Conservation (phyloP, 1,140 invertebrate species). For the Orius insidiosus region DNA sequence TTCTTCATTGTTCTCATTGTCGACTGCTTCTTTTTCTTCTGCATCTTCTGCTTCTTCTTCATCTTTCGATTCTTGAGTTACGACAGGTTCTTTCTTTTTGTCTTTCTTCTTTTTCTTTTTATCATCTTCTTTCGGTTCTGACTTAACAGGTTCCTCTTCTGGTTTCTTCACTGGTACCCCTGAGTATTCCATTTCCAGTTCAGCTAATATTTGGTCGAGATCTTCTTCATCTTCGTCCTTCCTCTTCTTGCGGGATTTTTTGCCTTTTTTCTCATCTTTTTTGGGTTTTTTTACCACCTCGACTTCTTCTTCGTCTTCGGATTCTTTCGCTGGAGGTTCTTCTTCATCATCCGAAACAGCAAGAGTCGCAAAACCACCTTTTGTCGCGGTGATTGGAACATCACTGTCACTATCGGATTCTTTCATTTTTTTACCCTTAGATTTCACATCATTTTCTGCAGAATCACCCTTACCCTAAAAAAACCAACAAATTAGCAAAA, state of each 20-base stretch:
- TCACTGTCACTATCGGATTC: conserved; percentile 26
- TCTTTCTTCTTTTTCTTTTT: conserved; percentile 26
- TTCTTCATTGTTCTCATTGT: conserved; percentile 34
- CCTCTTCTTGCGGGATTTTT: conserved; percentile 47
- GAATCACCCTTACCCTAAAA: neutral
- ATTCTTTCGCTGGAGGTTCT: neutral
- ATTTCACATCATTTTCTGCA: conserved; percentile 22
- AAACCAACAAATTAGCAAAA: neutral
- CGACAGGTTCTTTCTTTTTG: conserved; percentile 24
- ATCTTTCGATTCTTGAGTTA: conserved; percentile 29
- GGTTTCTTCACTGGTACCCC: conserved; percentile 25
- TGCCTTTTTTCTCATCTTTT: conserved; percentile 35
- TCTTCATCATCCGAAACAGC: conserved; percentile 17
- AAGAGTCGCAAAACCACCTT: conserved; percentile 41
- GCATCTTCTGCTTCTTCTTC: conserved; percentile 23
- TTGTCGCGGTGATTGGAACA: conserved; percentile 17
- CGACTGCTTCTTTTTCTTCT: conserved; percentile 30
- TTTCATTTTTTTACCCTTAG: conserved; percentile 24
- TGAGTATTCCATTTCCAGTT: conserved; percentile 59
- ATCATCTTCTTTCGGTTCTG: conserved; percentile 20
- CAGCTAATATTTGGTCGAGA: conserved; percentile 65
- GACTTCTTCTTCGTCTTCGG: conserved; percentile 14
- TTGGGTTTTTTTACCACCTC: conserved; percentile 9
- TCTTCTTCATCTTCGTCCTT: conserved; percentile 68
- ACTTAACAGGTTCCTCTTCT: conserved; percentile 17